Percentiles rank a stretch among this genome's conserved stretches.
These are phyloP conservation scores for Asarcornis scutulata DNA, from an alignment of 2,113 vertebrate genomes.

Conservation along the genomic window DNA sequence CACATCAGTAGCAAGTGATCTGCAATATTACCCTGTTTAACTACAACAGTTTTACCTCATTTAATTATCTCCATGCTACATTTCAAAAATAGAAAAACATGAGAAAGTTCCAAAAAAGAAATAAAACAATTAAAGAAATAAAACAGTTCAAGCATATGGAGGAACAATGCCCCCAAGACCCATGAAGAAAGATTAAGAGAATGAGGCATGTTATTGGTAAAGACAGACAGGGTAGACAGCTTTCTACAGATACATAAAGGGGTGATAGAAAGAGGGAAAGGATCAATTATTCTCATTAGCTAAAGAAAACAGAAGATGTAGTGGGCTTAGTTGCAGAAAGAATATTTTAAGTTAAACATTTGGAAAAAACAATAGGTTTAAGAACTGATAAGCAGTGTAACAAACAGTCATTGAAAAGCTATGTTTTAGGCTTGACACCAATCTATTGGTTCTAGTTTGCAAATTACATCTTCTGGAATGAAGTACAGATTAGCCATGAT, in stretches of 20 bases:
- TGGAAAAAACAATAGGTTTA: background rate
- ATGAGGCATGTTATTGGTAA: background rate
- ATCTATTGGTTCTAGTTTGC: background rate
- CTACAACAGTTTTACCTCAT: background rate
- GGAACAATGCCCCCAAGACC: background rate
- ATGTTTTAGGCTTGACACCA: background rate
- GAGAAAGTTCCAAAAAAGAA: background rate
- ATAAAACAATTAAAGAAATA: background rate
- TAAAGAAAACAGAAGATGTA: conserved; percentile 23
- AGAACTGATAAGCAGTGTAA: background rate
- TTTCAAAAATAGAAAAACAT: background rate
- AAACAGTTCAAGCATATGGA: background rate
- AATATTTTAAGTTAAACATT: conserved; percentile 16
- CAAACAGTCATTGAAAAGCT: background rate
- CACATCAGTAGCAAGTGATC: background rate
- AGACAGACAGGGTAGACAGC: background rate
- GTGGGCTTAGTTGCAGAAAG: background rate
- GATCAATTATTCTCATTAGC: conserved; percentile 51
- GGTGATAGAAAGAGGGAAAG: background rate
- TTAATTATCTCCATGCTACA: background rate
- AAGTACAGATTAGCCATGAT: background rate
- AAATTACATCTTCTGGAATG: background rate
- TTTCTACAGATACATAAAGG: background rate
- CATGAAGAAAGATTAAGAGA: background rate
- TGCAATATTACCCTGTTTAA: background rate